Evolutionary conservation across 2,113 vertebrate genomes (phyloP), one percentile per base, ranked within the genome.

Genomic region (Ameiurus melas): DNA sequence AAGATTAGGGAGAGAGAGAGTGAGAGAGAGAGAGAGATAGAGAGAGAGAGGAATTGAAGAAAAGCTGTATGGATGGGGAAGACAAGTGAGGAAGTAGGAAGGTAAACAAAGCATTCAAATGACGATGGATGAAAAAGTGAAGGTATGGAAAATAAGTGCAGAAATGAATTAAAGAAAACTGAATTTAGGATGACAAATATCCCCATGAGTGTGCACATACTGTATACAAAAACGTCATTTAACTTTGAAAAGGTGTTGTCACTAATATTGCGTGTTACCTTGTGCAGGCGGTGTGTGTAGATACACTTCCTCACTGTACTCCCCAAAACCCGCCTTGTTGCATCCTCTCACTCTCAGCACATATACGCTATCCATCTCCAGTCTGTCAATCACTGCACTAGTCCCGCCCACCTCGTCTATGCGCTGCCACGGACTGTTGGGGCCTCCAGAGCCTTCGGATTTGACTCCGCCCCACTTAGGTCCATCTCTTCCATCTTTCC

Each of bases 271-370:
- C 30, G 22, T 77, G 27, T 89, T 93, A 99, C 98, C 98, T 8
- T 97, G 97, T 0, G 98, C 98, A 0, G 98, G 98, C 0, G 98
- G 98, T 0, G 98, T 99, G 93, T 98, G 98, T 89, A 99, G 95
- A 91, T 98, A 98, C 84, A 99, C 96, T 1, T 99, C 98, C 68
- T 99, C 98, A 0, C 98, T 99, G 95, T 98, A 98, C 14, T 98
- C 98, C 3, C 98, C 98, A 0, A 96, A 98, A 0, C 98, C 98
- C 0, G 98, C 98, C 93, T 98, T 99, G 93, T 99, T 99, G 95
- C 96, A 98, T 89, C 98, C 98, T 6, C 96, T 95, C 66, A 99
- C 98, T 20, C 98, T 92, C 17, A 99, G 95, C 90, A 99, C 97
- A 0, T 98, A 99, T 89, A 99, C 96, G 0, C 97, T 96, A 94